These are phyloP conservation scores for Enteromius mattozi DNA, from an alignment of 2,797 vertebrate genomes.

Conservation along the genomic window DNA sequence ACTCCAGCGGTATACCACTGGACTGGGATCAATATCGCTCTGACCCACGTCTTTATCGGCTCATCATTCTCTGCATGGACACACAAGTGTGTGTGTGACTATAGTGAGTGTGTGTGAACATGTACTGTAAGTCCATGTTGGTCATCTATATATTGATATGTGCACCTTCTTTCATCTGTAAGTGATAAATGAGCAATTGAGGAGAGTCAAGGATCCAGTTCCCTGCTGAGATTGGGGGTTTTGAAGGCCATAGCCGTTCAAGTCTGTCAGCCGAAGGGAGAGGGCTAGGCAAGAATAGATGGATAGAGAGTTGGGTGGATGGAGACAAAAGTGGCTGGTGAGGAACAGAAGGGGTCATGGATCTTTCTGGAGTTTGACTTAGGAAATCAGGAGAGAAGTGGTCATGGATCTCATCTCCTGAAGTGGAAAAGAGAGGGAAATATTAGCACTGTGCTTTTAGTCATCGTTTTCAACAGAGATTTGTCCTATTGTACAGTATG, in stretches of 20 bases:
- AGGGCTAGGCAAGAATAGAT: not conserved
- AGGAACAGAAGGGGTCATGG: constrained; percentile 7
- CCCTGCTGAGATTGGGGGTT: not conserved
- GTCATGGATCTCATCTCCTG: constrained; percentile 11
- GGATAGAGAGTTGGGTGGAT: constrained; percentile 35
- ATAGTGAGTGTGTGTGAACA: constrained; percentile 45
- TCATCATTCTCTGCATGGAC: constrained; percentile 18
- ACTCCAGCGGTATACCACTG: constrained; percentile 18
- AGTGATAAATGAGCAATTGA: constrained; percentile 29
- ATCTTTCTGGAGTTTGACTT: constrained; percentile 11
- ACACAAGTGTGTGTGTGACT: not conserved
- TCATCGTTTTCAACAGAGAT: constrained; percentile 7
- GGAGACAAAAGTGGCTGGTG: constrained; percentile 26
- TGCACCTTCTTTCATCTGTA: not conserved
- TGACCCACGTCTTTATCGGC: constrained; percentile 32
- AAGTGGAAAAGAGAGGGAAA: constrained; percentile 2
- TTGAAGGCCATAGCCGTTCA: constrained; percentile 10
- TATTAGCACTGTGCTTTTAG: not conserved
- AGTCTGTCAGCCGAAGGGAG: constrained; percentile 2
- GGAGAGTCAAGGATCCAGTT: constrained; percentile 3
- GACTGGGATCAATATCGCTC: constrained; percentile 23
- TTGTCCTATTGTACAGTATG: not conserved
- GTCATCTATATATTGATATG: not conserved
- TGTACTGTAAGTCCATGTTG: constrained; percentile 6
- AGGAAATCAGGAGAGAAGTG: constrained; percentile 1